Evolutionary conservation across 2,888 invertebrate genomes (phyloP).

Genomic region (Silvanus unidentatus): DNA sequence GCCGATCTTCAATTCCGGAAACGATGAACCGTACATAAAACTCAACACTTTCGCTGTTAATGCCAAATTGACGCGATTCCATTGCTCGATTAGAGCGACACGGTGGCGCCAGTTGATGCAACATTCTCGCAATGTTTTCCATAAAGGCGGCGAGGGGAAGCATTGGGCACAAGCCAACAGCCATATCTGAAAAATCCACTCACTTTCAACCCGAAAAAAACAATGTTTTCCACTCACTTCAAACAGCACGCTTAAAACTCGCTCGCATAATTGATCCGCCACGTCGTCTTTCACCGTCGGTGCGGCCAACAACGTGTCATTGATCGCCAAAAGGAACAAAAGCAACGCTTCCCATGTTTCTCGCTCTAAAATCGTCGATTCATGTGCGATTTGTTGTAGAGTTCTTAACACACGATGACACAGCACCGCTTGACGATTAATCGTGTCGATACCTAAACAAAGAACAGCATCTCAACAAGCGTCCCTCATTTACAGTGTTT

Average conservation of each 20-base stretch:
- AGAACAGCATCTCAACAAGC: too few species aligned
- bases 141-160: conserved; percentile 91
- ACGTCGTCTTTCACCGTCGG: conserved; percentile 92
- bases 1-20: conserved; percentile 77
- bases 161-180: conserved; percentile 68
- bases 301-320: conserved; percentile 84
- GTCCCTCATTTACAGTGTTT: background rate
- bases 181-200: conserved; percentile 53
- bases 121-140: conserved; percentile 91
- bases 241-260: conserved; percentile 88
- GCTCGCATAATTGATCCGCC: conserved; percentile 85
- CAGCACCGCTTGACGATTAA: conserved; percentile 87
- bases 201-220: background rate
- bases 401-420: conserved; percentile 87
- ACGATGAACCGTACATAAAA: conserved; percentile 83
- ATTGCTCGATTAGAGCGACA: conserved; percentile 86
- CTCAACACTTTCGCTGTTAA: conserved; percentile 77
- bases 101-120: conserved; percentile 93
- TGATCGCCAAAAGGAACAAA: conserved; percentile 81
- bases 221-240: conserved; percentile 53
- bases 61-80: conserved; percentile 88
- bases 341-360: conserved; percentile 90
- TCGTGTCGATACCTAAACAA: conserved; percentile 72
- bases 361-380: conserved; percentile 67
- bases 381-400: conserved; percentile 72